Percentiles rank a stretch among this genome's conserved stretches.
These are phyloP conservation scores for Datnioides undecimradiatus DNA, from an alignment of 2,113 vertebrate genomes.

Conservation along the genomic window DNA sequence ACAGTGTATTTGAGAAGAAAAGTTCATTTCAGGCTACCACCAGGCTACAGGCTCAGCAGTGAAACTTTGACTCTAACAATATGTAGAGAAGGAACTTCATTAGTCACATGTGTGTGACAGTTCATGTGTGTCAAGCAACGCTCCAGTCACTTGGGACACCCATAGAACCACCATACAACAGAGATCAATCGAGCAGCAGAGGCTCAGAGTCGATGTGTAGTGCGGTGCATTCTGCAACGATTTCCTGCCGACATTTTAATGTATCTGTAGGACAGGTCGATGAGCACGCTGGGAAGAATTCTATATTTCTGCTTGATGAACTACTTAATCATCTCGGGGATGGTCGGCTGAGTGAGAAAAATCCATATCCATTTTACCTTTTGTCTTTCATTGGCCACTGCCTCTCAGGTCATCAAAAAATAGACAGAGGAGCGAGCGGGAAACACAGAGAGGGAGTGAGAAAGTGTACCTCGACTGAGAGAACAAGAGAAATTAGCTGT, in stretches of 20 bases:
- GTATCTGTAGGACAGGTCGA: constrained; percentile 82
- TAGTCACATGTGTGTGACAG: constrained; percentile 18
- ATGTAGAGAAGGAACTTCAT: neutral
- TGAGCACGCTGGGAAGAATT: constrained; percentile 82
- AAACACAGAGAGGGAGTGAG: neutral
- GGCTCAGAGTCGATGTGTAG: constrained; percentile 76
- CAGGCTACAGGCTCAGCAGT: neutral
- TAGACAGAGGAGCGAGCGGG: constrained; percentile 54
- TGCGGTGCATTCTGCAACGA: constrained; percentile 80
- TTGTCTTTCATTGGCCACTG: constrained; percentile 85
- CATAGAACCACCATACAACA: constrained; percentile 9
- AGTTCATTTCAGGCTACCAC: too few relatives aligned
- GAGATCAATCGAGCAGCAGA: constrained; percentile 76
- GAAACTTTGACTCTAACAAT: neutral
- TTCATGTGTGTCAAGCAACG: constrained; percentile 29
- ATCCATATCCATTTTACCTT: constrained; percentile 84
- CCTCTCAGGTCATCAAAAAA: constrained; percentile 78
- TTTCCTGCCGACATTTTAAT: constrained; percentile 85
- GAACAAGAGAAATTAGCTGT: constrained; percentile 18
- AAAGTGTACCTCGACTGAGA: constrained; percentile 17
- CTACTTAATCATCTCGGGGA: constrained; percentile 83
- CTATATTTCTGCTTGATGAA: constrained; percentile 85
- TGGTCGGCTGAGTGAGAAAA: constrained; percentile 82
- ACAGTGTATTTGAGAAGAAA: neutral
- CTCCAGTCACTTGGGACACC: constrained; percentile 14